Evolutionary conservation across 2,113 vertebrate species (phyloP).

Genomic region (Ardeotis arabs): DNA sequence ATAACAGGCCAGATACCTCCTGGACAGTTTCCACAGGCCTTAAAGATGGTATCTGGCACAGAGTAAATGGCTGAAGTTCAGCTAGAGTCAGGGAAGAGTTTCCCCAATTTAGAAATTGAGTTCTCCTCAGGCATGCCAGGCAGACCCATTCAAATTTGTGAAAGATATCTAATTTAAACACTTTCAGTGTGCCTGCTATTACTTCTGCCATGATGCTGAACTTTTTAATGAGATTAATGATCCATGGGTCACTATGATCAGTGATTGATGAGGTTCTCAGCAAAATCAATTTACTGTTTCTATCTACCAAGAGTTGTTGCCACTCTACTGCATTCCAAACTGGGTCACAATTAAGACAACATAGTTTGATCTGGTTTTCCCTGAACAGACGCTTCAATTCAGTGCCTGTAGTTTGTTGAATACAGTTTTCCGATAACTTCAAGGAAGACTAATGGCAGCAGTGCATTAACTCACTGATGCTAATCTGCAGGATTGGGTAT

Average conservation of each 20-base stretch:
- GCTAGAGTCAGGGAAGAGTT: neutral
- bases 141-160: neutral
- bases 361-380: neutral
- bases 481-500: neutral
- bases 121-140: neutral
- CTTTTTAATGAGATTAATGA: constrained; percentile 58
- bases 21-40: neutral
- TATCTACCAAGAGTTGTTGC: neutral
- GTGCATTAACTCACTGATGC: neutral
- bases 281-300: constrained; percentile 53
- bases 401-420: neutral
- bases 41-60: neutral
- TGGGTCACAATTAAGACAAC: neutral
- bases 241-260: constrained; percentile 4
- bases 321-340: neutral
- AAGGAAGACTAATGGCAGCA: neutral
- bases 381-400: constrained; percentile 8
- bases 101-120: neutral
- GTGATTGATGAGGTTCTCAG: constrained; percentile 55
- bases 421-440: neutral
- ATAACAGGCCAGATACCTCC: neutral
- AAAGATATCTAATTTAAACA: neutral
- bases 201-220: constrained; percentile 4
- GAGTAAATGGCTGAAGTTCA: neutral
- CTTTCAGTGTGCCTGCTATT: neutral